Percentiles rank a stretch among this genome's conserved stretches.
phyloP scores from a whole-genome alignment of 1,140 invertebrate species.

The Helicoverpa armigera region DNA sequence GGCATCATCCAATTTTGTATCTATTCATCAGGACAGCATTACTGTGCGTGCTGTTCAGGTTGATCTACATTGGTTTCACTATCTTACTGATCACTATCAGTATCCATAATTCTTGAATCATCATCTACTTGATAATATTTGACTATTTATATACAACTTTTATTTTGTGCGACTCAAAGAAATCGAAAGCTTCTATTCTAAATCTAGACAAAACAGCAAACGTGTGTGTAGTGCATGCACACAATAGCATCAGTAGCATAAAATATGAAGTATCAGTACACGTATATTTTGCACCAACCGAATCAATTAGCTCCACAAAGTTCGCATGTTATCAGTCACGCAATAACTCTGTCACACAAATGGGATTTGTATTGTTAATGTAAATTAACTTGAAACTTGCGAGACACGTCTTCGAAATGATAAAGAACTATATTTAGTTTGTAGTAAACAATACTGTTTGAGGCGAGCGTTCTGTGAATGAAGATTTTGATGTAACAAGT shows the following conservation, averaged over 20 bases:
- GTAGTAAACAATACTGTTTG: slow-evolving; percentile 34
- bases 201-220: not conserved
- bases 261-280: not conserved
- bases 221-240: not conserved
- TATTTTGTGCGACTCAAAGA: not conserved
- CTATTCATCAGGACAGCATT: no score
- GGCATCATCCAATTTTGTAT: no score
- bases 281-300: slow-evolving; percentile 6
- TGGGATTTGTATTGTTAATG: slow-evolving; percentile 34
- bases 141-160: no score
- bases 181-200: not conserved
- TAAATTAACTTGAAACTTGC: slow-evolving; percentile 18
- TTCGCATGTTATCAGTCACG: slow-evolving; percentile 12
- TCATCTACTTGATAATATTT: no score
- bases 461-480: slow-evolving; percentile 22
- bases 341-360: slow-evolving; percentile 44
- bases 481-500: not conserved
- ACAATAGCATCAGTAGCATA: not conserved
- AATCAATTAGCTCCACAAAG: slow-evolving; percentile 38
- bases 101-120: no score
- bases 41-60: no score
- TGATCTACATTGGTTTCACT: no score
- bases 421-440: slow-evolving; percentile 48
- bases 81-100: no score
- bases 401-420: slow-evolving; percentile 40